These are phyloP conservation scores for Anser cygnoides DNA, from an alignment of 2,113 vertebrate genomes.

Conservation along the genomic window DNA sequence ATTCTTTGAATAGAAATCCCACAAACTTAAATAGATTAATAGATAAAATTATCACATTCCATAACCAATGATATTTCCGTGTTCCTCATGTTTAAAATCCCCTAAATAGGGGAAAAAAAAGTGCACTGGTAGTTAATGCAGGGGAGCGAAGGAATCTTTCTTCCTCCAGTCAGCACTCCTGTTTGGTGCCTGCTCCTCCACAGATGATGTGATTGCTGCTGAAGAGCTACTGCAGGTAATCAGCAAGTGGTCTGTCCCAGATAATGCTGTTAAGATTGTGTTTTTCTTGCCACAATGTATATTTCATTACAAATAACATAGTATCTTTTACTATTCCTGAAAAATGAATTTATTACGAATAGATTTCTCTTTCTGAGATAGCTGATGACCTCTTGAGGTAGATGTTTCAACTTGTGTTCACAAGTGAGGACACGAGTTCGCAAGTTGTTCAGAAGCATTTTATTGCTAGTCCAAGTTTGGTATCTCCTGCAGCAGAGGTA, in stretches of 20 bases:
- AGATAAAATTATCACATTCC: background rate
- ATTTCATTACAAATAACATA: background rate
- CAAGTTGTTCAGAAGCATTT: background rate
- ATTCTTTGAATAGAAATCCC: background rate
- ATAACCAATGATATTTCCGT: background rate
- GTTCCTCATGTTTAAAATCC: background rate
- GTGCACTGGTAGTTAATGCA: background rate
- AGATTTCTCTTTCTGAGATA: background rate
- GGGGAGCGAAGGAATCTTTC: background rate
- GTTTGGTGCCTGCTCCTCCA: background rate
- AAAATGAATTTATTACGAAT: background rate
- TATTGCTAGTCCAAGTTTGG: accelerated
- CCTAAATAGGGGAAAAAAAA: background rate
- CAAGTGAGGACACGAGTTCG: background rate
- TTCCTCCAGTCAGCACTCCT: background rate
- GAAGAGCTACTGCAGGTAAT: background rate
- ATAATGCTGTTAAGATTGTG: background rate
- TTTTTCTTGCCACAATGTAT: background rate
- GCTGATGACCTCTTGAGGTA: background rate
- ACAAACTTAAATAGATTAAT: background rate
- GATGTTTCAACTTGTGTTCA: background rate
- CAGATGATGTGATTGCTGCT: background rate
- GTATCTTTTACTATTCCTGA: background rate
- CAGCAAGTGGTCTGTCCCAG: background rate
- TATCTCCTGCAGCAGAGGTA: background rate